A percentile compares a stretch with the other conserved stretches of the same genome.
Conservation (phyloP, 2,113 vertebrate genomes). For the Epinephelus fuscoguttatus region DNA sequence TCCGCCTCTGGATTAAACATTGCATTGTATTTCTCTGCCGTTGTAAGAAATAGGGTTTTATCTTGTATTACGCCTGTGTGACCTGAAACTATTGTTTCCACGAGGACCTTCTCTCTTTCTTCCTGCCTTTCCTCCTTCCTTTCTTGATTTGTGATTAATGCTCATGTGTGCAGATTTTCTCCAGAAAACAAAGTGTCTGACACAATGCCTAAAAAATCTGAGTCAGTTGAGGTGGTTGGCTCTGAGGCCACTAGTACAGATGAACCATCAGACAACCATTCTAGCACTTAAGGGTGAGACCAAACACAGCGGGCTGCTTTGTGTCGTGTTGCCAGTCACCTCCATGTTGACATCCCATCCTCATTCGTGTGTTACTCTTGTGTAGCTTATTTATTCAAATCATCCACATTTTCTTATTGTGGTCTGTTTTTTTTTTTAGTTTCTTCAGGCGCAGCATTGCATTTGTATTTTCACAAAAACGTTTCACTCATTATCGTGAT, state of each 20-base stretch:
- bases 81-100: constrained; percentile 17
- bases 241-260: constrained; percentile 75
- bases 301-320: constrained; percentile 33
- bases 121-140: constrained; percentile 19
- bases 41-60: background rate
- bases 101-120: constrained; percentile 20
- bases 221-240: constrained; percentile 79
- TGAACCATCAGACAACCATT: constrained; percentile 72
- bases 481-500: background rate
- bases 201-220: constrained; percentile 74
- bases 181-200: constrained; percentile 81
- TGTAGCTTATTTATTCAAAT: constrained; percentile 18
- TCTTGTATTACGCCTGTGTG: background rate
- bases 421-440: background rate
- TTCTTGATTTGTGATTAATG: constrained; percentile 34
- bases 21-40: constrained; percentile 7
- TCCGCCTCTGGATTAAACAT: constrained; percentile 15
- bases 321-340: constrained; percentile 62
- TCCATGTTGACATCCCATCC: constrained; percentile 42
- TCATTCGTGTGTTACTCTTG: constrained; percentile 44
- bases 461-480: background rate
- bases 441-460: background rate
- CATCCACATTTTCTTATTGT: constrained; percentile 34
- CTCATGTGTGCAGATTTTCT: constrained; percentile 75
- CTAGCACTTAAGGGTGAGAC: constrained; percentile 82